Conservation (phyloP, 2,797 vertebrate species). For the Potorous gilbertii region DNA sequence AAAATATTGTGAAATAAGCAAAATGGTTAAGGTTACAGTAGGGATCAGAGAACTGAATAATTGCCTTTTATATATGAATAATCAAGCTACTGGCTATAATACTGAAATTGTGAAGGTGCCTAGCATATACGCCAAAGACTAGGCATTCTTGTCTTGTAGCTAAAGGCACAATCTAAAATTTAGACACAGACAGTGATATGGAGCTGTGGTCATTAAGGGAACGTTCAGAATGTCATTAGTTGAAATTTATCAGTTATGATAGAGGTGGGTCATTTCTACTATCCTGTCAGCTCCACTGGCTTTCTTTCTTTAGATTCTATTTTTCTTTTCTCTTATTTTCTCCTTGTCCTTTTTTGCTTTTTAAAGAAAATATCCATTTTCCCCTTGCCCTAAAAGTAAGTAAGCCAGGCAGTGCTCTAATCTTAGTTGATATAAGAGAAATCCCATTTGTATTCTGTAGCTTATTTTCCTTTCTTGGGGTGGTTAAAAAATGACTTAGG, state of each 20-base stretch:
- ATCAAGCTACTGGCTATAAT: neutral
- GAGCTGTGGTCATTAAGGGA: neutral
- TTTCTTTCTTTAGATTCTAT: conserved; percentile 4
- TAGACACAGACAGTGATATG: neutral
- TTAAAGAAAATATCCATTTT: neutral
- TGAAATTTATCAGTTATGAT: neutral
- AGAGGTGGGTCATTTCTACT: neutral
- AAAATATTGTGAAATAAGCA: neutral
- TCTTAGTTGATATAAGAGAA: neutral
- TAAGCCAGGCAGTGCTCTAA: neutral
- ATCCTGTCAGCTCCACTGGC: neutral
- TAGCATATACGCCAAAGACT: neutral
- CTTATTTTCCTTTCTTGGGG: conserved; percentile 22
- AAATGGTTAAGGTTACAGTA: conserved; percentile 2
- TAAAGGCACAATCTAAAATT: neutral
- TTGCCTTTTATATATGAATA: neutral
- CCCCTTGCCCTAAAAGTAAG: conserved; percentile 4
- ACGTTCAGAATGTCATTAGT: neutral
- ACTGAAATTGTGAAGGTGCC: neutral
- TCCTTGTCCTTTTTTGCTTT: neutral
- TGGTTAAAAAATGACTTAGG: conserved; percentile 14
- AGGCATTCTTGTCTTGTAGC: neutral
- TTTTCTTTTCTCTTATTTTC: neutral
- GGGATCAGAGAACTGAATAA: neutral
- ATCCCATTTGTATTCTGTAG: neutral